Conservation (phyloP, 1,140 invertebrate genomes). For the Goniozus legneri region DNA sequence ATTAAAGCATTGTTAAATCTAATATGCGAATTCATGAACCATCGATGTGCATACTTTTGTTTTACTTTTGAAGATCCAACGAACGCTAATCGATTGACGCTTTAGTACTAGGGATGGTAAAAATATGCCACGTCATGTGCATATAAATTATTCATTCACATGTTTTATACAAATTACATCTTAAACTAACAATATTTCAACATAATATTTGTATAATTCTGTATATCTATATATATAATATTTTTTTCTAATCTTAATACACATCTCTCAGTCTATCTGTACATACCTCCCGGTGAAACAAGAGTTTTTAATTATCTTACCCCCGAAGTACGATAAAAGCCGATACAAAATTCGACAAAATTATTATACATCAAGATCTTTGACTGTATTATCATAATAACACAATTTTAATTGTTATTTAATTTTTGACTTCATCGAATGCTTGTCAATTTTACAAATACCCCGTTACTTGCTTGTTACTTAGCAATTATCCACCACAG, state of each 20-base stretch:
- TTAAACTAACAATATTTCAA: constrained; percentile 14
- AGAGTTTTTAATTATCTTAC: constrained; percentile 14
- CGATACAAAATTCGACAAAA: constrained; percentile 25
- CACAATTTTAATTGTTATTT: too few relatives aligned
- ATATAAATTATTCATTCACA: constrained; percentile 20
- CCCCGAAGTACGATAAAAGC: constrained; percentile 15
- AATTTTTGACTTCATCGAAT: too few relatives aligned
- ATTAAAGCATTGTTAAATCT: too few relatives aligned
- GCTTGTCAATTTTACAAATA: too few relatives aligned
- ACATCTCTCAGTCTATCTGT: constrained; percentile 40
- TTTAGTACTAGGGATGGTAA: constrained; percentile 27
- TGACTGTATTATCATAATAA: too few relatives aligned
- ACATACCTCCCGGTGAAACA: constrained; percentile 26
- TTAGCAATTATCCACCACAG: too few relatives aligned
- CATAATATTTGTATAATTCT: constrained; percentile 15
- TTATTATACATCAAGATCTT: too few relatives aligned
- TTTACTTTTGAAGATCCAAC: not conserved
- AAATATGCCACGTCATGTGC: constrained; percentile 30
- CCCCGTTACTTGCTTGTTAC: too few relatives aligned
- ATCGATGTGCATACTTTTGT: too few relatives aligned
- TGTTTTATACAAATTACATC: constrained; percentile 28
- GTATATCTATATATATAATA: constrained; percentile 18
- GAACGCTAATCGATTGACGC: not conserved
- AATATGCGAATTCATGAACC: too few relatives aligned
- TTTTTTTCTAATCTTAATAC: constrained; percentile 20